Evolutionary conservation across 2,888 invertebrate species (phyloP), one percentile per base, ranked within the genome.

Genomic region (Epinotia bilunana): DNA sequence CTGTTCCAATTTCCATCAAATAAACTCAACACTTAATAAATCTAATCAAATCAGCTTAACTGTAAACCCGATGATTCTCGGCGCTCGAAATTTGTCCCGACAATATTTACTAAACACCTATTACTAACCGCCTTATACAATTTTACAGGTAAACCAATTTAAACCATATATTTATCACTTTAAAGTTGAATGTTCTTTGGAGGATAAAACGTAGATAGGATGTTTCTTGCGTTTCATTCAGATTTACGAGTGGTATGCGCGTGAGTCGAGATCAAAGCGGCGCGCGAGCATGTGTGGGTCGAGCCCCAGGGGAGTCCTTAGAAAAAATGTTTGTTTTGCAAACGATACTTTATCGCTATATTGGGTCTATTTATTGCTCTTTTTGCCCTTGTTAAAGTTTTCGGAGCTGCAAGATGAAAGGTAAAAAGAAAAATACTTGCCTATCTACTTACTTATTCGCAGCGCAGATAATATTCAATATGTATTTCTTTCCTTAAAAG

Each of bases 81-180:
- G n/a, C 75, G 65, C 61, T 75, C 57, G 57, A 75, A 75, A 75
- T 75, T 75, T 72, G 75, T 75, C 75, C n/a, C 71, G 75, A 75
- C 75, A 75, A 72, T 72, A 75, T 75, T 75, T 71, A 71, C 62
- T 69, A 43, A n/a, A 23, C 12, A 16, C 0, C 5, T 46, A 12
- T 46, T 23, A 18, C n/a, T 16, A 60, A 60, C 11, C 23, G 23
- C 7, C 55, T 11, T 11, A 60, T 46, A 39, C 43, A 2, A 1
- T 58, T 16, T 11, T 43, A 39, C 0, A 9, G 7, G 9, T 39
- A 7, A 39, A 39, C 39, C 9, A 67, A 12, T 18, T 55, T 53
- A 13, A 55, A n/a, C 67, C 18, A 55, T 1, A 18, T 33, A 2
- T 0, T 12, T 33, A 5, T 1, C 0, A 0, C 0, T 1, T n/a